A percentile compares a stretch with the other conserved stretches of the same genome.
Evolutionary conservation across 2,888 invertebrate genomes (phyloP).

Genomic region (Drosophila neonasuta): DNA sequence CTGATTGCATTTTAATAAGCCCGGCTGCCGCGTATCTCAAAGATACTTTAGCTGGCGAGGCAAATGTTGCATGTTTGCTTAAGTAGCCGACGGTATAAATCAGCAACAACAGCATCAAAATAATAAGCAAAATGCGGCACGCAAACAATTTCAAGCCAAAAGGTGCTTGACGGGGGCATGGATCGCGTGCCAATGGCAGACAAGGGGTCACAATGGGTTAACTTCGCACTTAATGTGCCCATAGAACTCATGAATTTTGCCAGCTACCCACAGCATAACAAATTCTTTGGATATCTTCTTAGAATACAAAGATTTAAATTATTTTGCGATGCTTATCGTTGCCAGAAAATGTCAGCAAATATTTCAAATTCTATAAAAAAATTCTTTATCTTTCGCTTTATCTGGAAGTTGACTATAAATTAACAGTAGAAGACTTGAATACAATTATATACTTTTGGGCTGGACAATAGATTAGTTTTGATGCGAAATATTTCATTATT

Average conservation of each 20-base stretch:
- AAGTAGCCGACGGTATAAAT: constrained; percentile 55
- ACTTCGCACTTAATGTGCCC: constrained; percentile 38
- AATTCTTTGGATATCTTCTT: constrained; percentile 7
- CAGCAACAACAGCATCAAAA: constrained; percentile 28
- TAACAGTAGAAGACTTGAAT: background rate
- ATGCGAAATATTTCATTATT: no score
- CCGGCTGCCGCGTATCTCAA: constrained; percentile 38
- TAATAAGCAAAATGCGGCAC: constrained; percentile 54
- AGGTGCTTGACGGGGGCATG: constrained; percentile 23
- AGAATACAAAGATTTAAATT: constrained; percentile 7
- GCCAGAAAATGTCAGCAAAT: background rate
- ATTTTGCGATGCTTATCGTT: background rate
- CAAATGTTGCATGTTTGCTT: constrained; percentile 63
- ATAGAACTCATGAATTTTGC: constrained; percentile 5
- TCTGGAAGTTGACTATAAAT: background rate
- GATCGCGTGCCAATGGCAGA: constrained; percentile 61
- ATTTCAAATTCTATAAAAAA: constrained; percentile 2
- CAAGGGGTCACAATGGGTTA: constrained; percentile 67
- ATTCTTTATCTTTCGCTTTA: background rate
- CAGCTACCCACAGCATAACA: constrained; percentile 6
- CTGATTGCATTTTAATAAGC: constrained; percentile 75
- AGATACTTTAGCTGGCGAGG: constrained; percentile 38
- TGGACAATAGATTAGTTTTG: no score
- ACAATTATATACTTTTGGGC: no score
- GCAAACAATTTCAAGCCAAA: constrained; percentile 49